Evolutionary conservation across 2,113 vertebrate species (phyloP), one percentile per base, ranked within the genome.

Genomic region (Lanius collurio): DNA sequence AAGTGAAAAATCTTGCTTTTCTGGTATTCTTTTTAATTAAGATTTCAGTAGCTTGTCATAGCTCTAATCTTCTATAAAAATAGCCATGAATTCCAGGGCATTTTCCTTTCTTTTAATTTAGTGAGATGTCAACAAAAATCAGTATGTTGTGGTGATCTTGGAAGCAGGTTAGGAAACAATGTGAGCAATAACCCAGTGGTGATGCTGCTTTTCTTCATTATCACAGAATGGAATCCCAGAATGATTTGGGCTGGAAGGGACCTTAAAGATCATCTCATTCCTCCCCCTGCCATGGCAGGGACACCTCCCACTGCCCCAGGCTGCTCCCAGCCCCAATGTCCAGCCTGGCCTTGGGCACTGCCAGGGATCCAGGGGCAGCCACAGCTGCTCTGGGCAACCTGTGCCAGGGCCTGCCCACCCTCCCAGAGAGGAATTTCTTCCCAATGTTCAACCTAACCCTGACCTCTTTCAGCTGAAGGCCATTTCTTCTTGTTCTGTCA

Each of bases 371-470:
- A 70, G 59, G 70, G 70, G n/a, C 70, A 75, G 53, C 53, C 78
- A 1, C 78, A 68, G 46, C 53, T 46, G 2, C 53, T 59, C 60
- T 89, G 68, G 19, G 18, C 14, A 79, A 2, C 18, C 30, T 31
- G 7, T 14, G 20, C 41, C 85, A 49, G 26, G 31, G 5, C 21
- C 76, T 65, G 0, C 3, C 11, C 53, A 67, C 13, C 39, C 39
- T 82, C 4, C 0, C 16, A 53, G 77, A 0, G 10, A 46, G 4
- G 0, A 26, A 55, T 47, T 44, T 2, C 16, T 15, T 15, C 30
- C 24, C 9, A 31, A 4, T 47, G 41, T 53, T 59, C 8, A 12
- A 35, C 49, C 4, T 31, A 35, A 35, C 21, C 39, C 13, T 9
- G 20, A 2, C 2, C 13, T 47, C 14, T 68, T 83, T 41, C 30